These are phyloP conservation scores for Phortica magna DNA, from an alignment of 2,888 invertebrate species.

Conservation along the genomic window DNA sequence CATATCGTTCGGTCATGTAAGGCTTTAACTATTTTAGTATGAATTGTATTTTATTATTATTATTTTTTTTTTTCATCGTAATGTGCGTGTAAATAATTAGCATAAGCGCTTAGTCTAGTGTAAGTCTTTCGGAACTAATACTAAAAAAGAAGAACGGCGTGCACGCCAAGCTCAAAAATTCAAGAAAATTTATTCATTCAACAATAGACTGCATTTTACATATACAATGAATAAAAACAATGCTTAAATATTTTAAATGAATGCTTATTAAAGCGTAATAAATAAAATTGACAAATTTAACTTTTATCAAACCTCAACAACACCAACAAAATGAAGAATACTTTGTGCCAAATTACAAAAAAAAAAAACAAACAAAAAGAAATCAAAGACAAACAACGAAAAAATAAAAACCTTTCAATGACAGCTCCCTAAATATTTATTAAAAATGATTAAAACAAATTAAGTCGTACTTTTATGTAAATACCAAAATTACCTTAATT, in stretches of 20 bases:
- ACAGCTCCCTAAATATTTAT: conserved; percentile 29
- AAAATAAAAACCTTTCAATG: conserved; percentile 55
- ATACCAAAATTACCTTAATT: conserved; percentile 38
- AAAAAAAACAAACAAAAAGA: conserved; percentile 47
- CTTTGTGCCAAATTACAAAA: conserved; percentile 48
- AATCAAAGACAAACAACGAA: conserved; percentile 34
- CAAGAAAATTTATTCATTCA: conserved; percentile 42
- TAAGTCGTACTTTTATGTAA: conserved; percentile 45
- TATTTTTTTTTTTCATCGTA: not conserved
- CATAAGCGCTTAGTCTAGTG: not conserved
- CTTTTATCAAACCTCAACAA: not conserved
- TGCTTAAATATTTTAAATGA: conserved; percentile 42
- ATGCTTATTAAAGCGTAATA: conserved; percentile 20
- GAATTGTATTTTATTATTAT: conserved; percentile 30
- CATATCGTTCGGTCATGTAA: conserved; percentile 50
- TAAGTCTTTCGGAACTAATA: not conserved
- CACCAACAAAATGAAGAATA: conserved; percentile 30
- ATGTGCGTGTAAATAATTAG: conserved; percentile 43
- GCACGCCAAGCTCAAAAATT: not conserved
- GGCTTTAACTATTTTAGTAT: conserved; percentile 56
- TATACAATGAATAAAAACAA: conserved; percentile 45
- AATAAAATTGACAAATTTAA: conserved; percentile 7
- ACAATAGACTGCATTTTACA: conserved; percentile 63
- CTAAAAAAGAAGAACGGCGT: not conserved
- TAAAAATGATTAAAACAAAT: conserved; percentile 1